These are phyloP conservation scores for Sycobia sp. DNA, from an alignment of 1,140 invertebrate genomes.

Conservation along the genomic window DNA sequence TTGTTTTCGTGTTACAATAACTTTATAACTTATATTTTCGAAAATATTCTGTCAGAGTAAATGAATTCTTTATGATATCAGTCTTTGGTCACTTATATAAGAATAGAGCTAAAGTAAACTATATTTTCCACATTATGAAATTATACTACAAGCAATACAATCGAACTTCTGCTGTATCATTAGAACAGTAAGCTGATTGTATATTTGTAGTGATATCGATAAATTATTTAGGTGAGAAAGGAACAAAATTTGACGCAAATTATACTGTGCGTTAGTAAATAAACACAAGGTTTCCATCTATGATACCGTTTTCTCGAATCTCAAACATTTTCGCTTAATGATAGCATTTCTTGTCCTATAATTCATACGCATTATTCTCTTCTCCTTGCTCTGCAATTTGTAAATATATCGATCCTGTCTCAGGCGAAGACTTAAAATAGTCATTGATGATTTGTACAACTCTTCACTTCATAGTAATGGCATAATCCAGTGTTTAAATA, in stretches of 20 bases:
- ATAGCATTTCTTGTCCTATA: neutral
- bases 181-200: too few species aligned
- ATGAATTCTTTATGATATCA: too few species aligned
- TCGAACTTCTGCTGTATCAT: too few species aligned
- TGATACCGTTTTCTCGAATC: neutral
- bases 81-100: too few species aligned
- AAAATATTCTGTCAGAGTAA: too few species aligned
- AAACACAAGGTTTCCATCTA: constrained; percentile 14
- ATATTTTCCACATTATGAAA: too few species aligned
- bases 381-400: constrained; percentile 1
- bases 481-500: too few species aligned
- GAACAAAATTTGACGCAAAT: neutral
- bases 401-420: constrained; percentile 8
- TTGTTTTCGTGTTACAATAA: too few species aligned
- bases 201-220: neutral
- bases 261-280: neutral
- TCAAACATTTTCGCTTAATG: constrained; percentile 3
- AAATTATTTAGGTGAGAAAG: constrained; percentile 7
- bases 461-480: too few species aligned
- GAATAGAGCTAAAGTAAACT: too few species aligned
- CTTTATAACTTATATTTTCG: too few species aligned
- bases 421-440: neutral
- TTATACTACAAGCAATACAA: too few species aligned
- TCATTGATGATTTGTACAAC: neutral
- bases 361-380: constrained; percentile 12